Conservation (phyloP, 2,113 vertebrate species). For the Oreochromis niloticus region DNA sequence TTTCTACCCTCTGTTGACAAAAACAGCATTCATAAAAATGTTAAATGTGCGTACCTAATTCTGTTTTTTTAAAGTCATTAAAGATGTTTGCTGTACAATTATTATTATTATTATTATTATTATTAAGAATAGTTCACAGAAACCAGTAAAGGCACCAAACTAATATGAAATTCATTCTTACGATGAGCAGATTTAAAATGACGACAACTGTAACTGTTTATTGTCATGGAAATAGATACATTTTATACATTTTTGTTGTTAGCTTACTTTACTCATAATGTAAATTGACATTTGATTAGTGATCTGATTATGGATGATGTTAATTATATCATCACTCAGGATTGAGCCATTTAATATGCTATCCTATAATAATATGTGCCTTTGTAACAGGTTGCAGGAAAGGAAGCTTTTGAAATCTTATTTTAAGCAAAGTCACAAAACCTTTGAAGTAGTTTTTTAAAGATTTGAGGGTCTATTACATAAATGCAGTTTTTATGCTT, state of each 20-base stretch:
- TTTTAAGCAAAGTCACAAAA: not conserved
- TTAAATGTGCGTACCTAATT: not conserved
- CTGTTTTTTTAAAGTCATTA: not conserved
- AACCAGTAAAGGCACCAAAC: not conserved
- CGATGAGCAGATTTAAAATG: not conserved
- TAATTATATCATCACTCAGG: not conserved
- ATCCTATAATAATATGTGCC: too few relatives aligned
- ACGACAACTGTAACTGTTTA: not conserved
- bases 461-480: not conserved
- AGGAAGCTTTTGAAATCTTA: not conserved
- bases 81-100: not conserved
- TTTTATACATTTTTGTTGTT: not conserved
- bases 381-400: not conserved
- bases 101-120: not conserved
- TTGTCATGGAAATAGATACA: not conserved
- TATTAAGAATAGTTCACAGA: not conserved
- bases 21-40: not conserved
- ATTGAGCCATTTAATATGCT: not conserved
- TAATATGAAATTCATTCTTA: not conserved
- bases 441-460: not conserved
- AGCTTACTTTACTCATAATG: not conserved
- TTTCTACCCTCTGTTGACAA: not conserved
- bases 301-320: not conserved
- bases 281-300: not conserved
- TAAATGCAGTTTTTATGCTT: not conserved